phyloP scores from a whole-genome alignment of 2,888 invertebrate species.

The Cephonodes hylas region DNA sequence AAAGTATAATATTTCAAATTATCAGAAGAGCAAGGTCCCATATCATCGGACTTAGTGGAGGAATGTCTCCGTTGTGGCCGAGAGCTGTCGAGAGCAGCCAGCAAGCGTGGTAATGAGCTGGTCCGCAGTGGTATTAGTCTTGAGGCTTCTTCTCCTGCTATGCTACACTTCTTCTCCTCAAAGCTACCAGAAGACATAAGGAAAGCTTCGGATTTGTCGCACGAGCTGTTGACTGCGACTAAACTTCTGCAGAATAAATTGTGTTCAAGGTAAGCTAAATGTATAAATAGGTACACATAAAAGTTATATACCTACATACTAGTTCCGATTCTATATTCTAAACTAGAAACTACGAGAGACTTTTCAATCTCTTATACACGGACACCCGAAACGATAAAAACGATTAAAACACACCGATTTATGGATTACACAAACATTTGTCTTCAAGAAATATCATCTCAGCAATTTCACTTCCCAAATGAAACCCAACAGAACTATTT shows the following conservation, averaged over 20 bases:
- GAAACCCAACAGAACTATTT: too few relatives aligned
- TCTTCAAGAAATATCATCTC: too few relatives aligned
- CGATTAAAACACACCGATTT: too few relatives aligned
- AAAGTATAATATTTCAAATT: neutral
- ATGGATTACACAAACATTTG: too few relatives aligned
- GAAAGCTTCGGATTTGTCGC: slow-evolving; percentile 58
- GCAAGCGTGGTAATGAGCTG: slow-evolving; percentile 56
- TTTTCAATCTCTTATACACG: too few relatives aligned
- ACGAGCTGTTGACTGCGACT: slow-evolving; percentile 66
- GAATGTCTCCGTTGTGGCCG: slow-evolving; percentile 64
- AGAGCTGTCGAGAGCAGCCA: slow-evolving; percentile 56
- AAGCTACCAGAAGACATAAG: slow-evolving; percentile 51
- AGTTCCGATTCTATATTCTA: too few relatives aligned
- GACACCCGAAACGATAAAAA: too few relatives aligned
- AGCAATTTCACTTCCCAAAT: too few relatives aligned
- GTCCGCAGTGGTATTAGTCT: slow-evolving; percentile 57
- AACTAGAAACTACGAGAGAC: too few relatives aligned
- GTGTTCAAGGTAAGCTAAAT: slow-evolving; percentile 47
- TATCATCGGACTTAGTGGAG: slow-evolving; percentile 79
- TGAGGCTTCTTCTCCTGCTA: slow-evolving; percentile 54
- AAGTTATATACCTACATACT: neutral
- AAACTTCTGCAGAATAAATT: slow-evolving; percentile 69
- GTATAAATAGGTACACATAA: neutral
- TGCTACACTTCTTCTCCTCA: slow-evolving; percentile 66
- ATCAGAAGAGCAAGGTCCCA: slow-evolving; percentile 72